Conservation (phyloP, 2,888 invertebrate genomes). For the Gibbula magus region DNA sequence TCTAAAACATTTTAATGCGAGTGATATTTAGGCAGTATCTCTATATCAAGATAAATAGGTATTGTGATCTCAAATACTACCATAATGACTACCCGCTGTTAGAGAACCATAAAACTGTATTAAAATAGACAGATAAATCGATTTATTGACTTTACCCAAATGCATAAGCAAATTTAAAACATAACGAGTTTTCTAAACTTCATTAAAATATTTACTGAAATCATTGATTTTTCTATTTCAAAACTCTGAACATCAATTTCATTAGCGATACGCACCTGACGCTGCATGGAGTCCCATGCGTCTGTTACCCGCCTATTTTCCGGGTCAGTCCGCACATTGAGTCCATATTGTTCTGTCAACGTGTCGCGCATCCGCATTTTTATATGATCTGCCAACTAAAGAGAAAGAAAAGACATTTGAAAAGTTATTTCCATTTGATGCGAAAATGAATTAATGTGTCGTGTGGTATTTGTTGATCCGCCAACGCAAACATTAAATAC, state of each 20-base stretch:
- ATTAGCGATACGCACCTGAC: constrained; percentile 54
- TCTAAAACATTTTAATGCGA: too few species aligned
- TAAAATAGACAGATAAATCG: not conserved
- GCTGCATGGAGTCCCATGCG: constrained; percentile 70
- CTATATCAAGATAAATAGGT: too few species aligned
- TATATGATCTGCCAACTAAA: constrained; percentile 59
- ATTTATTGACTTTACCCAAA: not conserved
- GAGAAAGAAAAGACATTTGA: not conserved
- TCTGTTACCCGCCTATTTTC: constrained; percentile 66
- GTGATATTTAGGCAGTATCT: too few species aligned
- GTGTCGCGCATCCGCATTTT: constrained; percentile 51
- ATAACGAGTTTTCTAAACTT: not conserved
- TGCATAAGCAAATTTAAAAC: not conserved
- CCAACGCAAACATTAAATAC: too few species aligned
- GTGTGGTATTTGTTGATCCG: too few species aligned
- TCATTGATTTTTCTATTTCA: not conserved
- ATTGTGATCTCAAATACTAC: too few species aligned
- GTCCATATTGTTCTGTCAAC: constrained; percentile 58
- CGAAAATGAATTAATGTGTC: too few species aligned
- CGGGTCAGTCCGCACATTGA: constrained; percentile 55
- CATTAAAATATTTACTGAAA: not conserved
- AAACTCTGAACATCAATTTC: not conserved
- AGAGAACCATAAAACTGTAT: too few species aligned
- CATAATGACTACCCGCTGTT: too few species aligned
- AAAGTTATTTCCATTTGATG: not conserved